Base-by-base conservation (phyloP, 2,888 invertebrate genomes). In the Choreutis nemorana region DNA sequence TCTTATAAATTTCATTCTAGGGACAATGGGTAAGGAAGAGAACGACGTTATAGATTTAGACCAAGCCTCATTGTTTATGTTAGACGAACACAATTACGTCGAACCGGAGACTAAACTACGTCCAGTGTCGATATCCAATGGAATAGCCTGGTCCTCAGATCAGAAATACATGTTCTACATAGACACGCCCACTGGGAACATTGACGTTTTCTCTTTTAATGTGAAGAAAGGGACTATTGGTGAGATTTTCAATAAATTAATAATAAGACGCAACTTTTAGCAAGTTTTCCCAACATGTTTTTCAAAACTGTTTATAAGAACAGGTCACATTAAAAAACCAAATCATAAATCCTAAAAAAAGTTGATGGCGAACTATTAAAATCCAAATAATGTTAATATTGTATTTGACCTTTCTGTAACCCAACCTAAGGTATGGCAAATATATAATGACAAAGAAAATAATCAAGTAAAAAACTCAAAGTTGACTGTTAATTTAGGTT, bases 141-240 rank as follows among this genome's bases (percentile, higher is more conserved):
- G 92, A 2, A 59, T 92, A 4, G 85, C 86, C 1, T 93, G 91
- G 91, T 87, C 84, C 10, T 51, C 67, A 1, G 86, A 88, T 45
- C 84, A 85, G 47, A 80, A 83, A 36, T 83, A 81, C 43, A 84
- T 92, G 80, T 92, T 87, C 61, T 92, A 87, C 59, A 89, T 90
- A 18, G 92, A 93, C 61, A 84, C 89, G 1, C 80, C 83, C 0
- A 86, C 87, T 0, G 58, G 73, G 16, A 81, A 84, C 41, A 75
- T 92, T 2, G 85, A 82, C 30, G 86, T 83, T 5, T 91, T 87
- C 47, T 86, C 91, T 50, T 92, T 82, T 45, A 81, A 90, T 40
- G 48, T 83, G 0, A 63, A 65, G 1, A 70, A 62, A 9, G 86
- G 83, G 9, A 52, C 42, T n/a, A 81, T 87, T 37, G 70, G 88